Conservation (phyloP, 2,113 vertebrate genomes). For the Zosterops hypoxanthus region DNA sequence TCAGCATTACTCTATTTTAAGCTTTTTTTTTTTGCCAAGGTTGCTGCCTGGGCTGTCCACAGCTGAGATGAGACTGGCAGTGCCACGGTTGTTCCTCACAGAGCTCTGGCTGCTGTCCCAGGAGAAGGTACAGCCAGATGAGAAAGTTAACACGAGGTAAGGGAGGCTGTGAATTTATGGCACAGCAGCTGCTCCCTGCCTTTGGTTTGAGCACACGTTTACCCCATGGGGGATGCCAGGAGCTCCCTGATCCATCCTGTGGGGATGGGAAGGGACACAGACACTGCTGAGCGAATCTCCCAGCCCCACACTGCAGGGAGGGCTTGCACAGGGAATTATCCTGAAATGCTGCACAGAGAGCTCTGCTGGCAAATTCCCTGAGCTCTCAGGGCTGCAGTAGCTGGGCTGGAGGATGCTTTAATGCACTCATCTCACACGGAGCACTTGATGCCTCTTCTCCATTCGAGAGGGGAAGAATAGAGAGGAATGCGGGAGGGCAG, state of each 20-base stretch:
- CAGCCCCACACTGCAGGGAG: fast-evolving
- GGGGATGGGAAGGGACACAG: background rate
- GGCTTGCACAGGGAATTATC: background rate
- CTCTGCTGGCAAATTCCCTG: background rate
- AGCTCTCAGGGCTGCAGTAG: fast-evolving
- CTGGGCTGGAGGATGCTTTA: background rate
- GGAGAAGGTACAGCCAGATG: background rate
- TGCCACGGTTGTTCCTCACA: background rate
- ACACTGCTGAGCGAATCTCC: fast-evolving
- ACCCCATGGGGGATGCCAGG: background rate
- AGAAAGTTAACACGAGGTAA: background rate
- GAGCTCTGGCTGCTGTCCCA: background rate
- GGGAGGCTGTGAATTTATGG: background rate
- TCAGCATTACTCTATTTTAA: background rate
- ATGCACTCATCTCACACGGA: background rate
- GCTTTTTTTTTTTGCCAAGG: background rate
- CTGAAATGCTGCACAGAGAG: fast-evolving
- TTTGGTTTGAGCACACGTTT: fast-evolving
- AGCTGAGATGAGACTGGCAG: background rate
- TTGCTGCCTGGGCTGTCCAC: background rate
- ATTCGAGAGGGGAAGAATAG: background rate
- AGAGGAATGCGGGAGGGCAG: slow-evolving; percentile 16
- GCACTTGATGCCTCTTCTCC: background rate
- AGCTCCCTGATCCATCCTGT: background rate
- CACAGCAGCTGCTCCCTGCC: background rate